Evolutionary conservation across 2,797 vertebrate genomes (phyloP).

Genomic region (Cyclopterus lumpus): DNA sequence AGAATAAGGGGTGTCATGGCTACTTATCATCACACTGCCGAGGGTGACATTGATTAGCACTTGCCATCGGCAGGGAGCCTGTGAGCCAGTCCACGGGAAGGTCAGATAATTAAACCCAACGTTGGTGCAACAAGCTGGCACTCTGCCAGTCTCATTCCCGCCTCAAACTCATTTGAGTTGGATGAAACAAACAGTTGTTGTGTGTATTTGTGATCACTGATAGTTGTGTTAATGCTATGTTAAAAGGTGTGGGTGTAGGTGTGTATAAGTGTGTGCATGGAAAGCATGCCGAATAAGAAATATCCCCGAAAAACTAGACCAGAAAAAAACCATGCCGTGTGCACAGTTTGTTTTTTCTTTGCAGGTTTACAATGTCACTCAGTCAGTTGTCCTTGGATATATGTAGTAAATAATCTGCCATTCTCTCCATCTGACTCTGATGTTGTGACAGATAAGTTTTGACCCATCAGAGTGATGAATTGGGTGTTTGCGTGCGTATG

Average conservation of each 20-base stretch:
- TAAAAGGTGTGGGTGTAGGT: background rate
- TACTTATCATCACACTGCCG: constrained; percentile 68
- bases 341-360: constrained; percentile 13
- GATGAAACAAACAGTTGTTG: constrained; percentile 20
- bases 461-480: constrained; percentile 30
- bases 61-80: constrained; percentile 59
- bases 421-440: constrained; percentile 20
- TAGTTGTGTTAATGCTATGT: constrained; percentile 6
- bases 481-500: constrained; percentile 22
- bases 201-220: background rate
- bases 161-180: constrained; percentile 4
- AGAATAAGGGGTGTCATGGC: constrained; percentile 66
- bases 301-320: background rate
- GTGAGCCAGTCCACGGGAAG: constrained; percentile 61
- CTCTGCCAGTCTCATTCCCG: constrained; percentile 46
- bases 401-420: constrained; percentile 46
- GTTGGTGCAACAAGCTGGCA: constrained; percentile 62
- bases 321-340: constrained; percentile 5
- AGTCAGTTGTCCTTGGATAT: constrained; percentile 29
- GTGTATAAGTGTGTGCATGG: constrained; percentile 27
- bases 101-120: constrained; percentile 79
- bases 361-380: constrained; percentile 30
- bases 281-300: background rate
- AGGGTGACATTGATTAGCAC: constrained; percentile 76
- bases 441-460: constrained; percentile 48